Evolutionary conservation across 2,888 invertebrate species (phyloP), one percentile per base, ranked within the genome.

Genomic region (Ceraclea dissimilis): DNA sequence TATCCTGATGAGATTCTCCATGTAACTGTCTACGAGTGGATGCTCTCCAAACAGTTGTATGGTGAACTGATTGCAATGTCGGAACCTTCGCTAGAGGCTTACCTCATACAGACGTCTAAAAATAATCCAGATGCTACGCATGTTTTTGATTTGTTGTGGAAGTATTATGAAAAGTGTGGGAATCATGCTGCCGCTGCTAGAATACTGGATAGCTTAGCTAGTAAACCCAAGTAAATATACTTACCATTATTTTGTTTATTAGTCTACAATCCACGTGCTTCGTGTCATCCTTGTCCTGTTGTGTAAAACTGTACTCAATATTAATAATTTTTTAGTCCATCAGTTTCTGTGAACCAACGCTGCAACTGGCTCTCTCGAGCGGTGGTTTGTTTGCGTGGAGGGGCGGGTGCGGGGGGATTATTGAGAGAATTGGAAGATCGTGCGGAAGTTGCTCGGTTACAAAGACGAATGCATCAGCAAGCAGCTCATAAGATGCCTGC

Each of bases 321-420:
- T 26, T 10, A n/a, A 26, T 26, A 4, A 26, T 26, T 26, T 26
- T 39, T 8, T 13, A 55, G 55, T 33, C 50, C 49, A 2, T 26
- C 44, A 8, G 51, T 55, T 55, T 80, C 82, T 1, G 74, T 98
- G 44, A 77, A 84, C 20, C 86, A 93, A 70, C 83, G 98, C 62
- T 83, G 96, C 63, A 87, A 91, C 65, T 95, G 96, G 77, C 76
- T 99, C 66, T 92, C 94, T 0, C 82, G 94, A 64, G 95, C 97
- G 34, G 90, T 96, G 60, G 90, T 97, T 79, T 96, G 96, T 71
- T 90, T 96, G 82, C 85, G 96, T 57, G 93, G 94, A 65, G 90
- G 90, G 64, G 84, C 81, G 64, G 81, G 85, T 18, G 80, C 83
- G 67, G 91, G 86, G 1, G 87, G 91, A 57, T 85, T 93, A 67